Evolutionary conservation across 2,113 vertebrate species (phyloP).

Genomic region (Stigmatopora argus): DNA sequence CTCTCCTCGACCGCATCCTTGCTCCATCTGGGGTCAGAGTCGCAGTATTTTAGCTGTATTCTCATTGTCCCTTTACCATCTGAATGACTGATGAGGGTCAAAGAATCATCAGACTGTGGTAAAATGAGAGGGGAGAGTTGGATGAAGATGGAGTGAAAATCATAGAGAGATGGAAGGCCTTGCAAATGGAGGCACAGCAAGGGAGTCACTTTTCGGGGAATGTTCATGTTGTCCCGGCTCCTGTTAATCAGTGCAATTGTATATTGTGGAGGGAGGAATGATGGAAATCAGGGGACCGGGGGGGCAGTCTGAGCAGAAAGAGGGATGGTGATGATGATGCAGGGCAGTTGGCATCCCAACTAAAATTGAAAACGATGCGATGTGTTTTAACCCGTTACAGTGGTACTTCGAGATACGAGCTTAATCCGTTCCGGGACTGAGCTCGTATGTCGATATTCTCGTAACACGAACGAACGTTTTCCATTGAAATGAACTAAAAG

Average conservation of each 20-base stretch:
- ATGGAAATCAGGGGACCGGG: conserved; percentile 56
- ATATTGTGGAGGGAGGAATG: conserved; percentile 56
- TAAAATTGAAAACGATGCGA: conserved; percentile 73
- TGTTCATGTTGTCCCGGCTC: conserved; percentile 54
- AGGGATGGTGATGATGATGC: conserved; percentile 39
- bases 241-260: conserved; percentile 67
- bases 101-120: conserved; percentile 52
- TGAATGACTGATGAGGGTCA: conserved; percentile 60
- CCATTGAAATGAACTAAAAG: no score
- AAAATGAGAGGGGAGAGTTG: conserved; percentile 24
- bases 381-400: conserved; percentile 63
- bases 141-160: conserved; percentile 36
- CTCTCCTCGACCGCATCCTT: conserved; percentile 11
- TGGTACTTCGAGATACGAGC: no score
- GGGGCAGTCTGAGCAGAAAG: conserved; percentile 44
- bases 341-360: conserved; percentile 56
- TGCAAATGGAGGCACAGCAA: conserved; percentile 18
- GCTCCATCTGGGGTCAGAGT: conserved; percentile 26
- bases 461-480: no score
- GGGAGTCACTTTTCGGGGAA: conserved; percentile 45
- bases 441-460: no score
- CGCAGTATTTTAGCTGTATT: conserved; percentile 1
- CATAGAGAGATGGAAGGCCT: conserved; percentile 23
- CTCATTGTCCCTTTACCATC: conserved; percentile 16
- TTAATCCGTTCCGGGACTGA: no score